Conservation (phyloP, 2,888 invertebrate genomes). For the Trissolcus japonicus region DNA sequence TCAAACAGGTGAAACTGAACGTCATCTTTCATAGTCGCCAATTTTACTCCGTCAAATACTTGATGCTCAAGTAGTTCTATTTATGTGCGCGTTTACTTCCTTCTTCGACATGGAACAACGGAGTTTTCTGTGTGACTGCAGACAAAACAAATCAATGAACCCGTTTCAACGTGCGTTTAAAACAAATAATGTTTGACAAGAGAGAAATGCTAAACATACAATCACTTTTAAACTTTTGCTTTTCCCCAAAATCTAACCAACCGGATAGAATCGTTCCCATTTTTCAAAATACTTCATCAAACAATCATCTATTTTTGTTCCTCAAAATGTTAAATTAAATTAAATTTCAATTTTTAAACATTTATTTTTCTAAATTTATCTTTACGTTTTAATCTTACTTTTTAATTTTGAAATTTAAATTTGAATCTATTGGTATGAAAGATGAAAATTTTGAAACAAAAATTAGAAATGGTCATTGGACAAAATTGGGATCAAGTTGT, state of each 20-base stretch:
- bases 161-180: constrained; percentile 23
- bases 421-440: too few relatives aligned
- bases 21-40: constrained; percentile 53
- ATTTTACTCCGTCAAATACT: constrained; percentile 60
- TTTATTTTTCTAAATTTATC: too few relatives aligned
- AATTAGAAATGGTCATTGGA: too few relatives aligned
- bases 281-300: not conserved
- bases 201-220: constrained; percentile 5
- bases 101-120: constrained; percentile 51
- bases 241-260: not conserved
- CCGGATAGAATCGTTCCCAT: too few relatives aligned
- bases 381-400: too few relatives aligned
- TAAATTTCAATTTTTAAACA: too few relatives aligned
- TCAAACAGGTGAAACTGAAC: constrained; percentile 11
- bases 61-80: constrained; percentile 63
- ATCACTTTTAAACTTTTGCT: not conserved
- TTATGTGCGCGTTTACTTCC: constrained; percentile 60
- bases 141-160: constrained; percentile 42
- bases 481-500: too few relatives aligned
- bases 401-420: too few relatives aligned
- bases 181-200: constrained; percentile 10
- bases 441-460: too few relatives aligned
- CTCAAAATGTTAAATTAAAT: too few relatives aligned
- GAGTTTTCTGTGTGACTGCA: constrained; percentile 39
- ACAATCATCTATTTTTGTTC: not conserved